Conservation (phyloP, 2,888 invertebrate species). For the Linnaemya vulpina region DNA sequence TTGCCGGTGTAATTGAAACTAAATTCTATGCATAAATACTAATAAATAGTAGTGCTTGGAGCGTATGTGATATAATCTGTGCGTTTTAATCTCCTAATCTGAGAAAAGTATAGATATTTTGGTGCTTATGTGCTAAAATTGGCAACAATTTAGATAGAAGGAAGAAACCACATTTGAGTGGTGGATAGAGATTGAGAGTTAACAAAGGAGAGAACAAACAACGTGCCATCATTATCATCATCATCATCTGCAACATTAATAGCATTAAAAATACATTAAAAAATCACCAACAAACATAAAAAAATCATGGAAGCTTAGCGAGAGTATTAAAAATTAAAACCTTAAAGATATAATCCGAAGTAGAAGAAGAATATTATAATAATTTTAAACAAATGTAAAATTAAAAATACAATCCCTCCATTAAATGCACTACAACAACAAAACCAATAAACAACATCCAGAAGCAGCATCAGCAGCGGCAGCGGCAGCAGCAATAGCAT, state of each 20-base stretch:
- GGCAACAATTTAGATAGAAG: slow-evolving; percentile 10
- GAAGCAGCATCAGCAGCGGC: slow-evolving; percentile 54
- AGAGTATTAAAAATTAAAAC: slow-evolving; percentile 75
- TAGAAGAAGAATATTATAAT: slow-evolving; percentile 62
- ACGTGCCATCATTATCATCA: slow-evolving; percentile 65
- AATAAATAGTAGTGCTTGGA: not conserved
- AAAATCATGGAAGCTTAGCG: slow-evolving; percentile 78
- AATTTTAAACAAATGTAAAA: slow-evolving; percentile 58
- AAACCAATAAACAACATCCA: slow-evolving; percentile 57
- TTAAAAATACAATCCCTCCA: slow-evolving; percentile 77
- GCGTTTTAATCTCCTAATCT: slow-evolving; percentile 9
- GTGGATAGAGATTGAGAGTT: not conserved
- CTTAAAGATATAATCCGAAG: slow-evolving; percentile 55
- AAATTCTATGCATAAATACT: not conserved
- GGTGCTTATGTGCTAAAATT: slow-evolving; percentile 63
- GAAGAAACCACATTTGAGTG: not conserved
- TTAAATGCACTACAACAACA: slow-evolving; percentile 73
- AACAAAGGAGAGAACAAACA: slow-evolving; percentile 29
- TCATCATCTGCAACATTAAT: slow-evolving; percentile 20
- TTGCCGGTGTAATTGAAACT: slow-evolving; percentile 3
- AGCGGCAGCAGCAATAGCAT: slow-evolving; percentile 25
- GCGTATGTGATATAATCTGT: slow-evolving; percentile 34
- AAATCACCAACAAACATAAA: slow-evolving; percentile 41
- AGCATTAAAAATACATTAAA: slow-evolving; percentile 15
- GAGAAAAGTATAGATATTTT: slow-evolving; percentile 14